Evolutionary conservation across 1,140 invertebrate species (phyloP).

Genomic region (Euschistus heros): DNA sequence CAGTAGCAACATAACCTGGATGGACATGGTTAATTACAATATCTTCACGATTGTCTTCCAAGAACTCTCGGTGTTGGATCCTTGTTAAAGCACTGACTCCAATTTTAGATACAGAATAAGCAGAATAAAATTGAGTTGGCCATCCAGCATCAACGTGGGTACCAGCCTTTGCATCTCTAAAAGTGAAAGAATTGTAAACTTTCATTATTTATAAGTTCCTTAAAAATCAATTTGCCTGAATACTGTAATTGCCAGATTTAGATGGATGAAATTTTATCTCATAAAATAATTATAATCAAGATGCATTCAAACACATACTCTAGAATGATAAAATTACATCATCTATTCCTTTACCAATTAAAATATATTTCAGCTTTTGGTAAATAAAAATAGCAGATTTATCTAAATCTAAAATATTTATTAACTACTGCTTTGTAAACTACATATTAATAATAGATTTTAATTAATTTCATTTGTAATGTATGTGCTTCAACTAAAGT

Average conservation of each 20-base stretch:
- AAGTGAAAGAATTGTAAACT: neutral
- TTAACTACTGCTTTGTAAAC: too few relatives aligned
- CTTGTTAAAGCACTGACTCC: slow-evolving; percentile 51
- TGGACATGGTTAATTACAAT: slow-evolving; percentile 55
- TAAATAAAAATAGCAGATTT: too few relatives aligned
- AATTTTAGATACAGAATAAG: slow-evolving; percentile 63
- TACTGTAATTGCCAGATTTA: neutral
- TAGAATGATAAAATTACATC: neutral
- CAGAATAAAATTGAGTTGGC: slow-evolving; percentile 37
- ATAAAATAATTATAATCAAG: neutral
- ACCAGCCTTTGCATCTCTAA: slow-evolving; percentile 24
- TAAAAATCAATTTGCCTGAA: neutral
- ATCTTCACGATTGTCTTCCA: slow-evolving; percentile 34
- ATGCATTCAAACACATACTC: neutral
- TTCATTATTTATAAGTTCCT: neutral
- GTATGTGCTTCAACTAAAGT: too few relatives aligned
- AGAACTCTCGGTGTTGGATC: slow-evolving; percentile 52
- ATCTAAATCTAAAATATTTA: too few relatives aligned
- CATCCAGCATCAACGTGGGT: slow-evolving; percentile 40
- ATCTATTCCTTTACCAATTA: neutral
- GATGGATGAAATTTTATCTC: neutral
- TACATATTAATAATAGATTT: too few relatives aligned
- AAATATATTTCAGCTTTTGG: too few relatives aligned
- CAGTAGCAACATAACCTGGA: slow-evolving; percentile 59
- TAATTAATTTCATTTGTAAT: too few relatives aligned